Conservation (phyloP, 2,888 invertebrate genomes). For the Therioaphis trifolii region DNA sequence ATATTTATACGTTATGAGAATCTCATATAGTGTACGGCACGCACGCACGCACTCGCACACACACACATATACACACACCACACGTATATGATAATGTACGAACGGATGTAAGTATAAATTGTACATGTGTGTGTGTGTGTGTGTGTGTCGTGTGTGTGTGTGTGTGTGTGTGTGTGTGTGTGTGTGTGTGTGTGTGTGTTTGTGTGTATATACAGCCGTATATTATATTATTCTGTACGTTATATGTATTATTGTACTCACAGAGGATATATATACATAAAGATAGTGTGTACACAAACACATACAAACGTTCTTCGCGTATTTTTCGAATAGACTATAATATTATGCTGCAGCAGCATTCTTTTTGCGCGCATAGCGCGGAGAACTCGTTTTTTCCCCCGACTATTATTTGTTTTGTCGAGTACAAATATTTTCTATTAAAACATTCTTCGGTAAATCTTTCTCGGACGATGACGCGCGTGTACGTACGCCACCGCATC, state of each 20-base stretch:
- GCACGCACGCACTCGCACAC: too few relatives aligned
- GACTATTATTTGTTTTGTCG: slow-evolving; percentile 22
- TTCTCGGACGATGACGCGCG: not conserved
- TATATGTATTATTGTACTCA: not conserved
- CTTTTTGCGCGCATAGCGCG: slow-evolving; percentile 23
- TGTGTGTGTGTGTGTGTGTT: not conserved
- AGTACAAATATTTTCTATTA: slow-evolving; percentile 1
- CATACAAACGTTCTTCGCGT: slow-evolving; percentile 16
- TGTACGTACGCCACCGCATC: too few relatives aligned
- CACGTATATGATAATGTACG: too few relatives aligned
- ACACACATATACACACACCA: too few relatives aligned
- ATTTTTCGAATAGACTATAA: slow-evolving; percentile 42
- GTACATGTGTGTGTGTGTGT: too few relatives aligned
- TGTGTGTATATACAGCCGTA: not conserved
- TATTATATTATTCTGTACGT: not conserved
- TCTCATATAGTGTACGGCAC: too few relatives aligned
- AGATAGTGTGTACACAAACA: not conserved
- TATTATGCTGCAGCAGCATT: slow-evolving; percentile 29
- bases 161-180: too few relatives aligned
- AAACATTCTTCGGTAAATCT: slow-evolving; percentile 33
- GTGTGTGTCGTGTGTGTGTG: too few relatives aligned
- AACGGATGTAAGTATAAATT: too few relatives aligned
- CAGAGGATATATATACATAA: not conserved
- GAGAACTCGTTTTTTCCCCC: slow-evolving; percentile 42
- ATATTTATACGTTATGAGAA: not conserved